Evolutionary conservation across 2,797 vertebrate genomes (phyloP).

Genomic region (Sitta carolinensis): DNA sequence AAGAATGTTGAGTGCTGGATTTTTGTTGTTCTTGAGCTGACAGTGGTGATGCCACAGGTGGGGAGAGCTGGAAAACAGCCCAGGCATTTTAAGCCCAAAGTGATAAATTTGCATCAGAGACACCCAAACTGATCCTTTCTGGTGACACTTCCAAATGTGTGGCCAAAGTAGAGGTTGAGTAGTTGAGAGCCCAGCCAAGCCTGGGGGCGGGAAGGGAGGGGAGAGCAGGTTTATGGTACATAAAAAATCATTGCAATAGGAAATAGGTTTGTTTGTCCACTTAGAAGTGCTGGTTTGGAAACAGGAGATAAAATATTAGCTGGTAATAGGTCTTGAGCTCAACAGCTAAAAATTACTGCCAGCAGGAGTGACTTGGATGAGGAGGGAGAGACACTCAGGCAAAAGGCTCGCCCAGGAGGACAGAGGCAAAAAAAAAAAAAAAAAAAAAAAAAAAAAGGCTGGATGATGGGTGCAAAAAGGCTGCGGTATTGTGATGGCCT

Average conservation of each 20-base stretch:
- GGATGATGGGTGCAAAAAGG: background rate
- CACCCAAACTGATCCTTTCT: background rate
- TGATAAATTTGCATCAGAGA: background rate
- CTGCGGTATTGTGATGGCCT: fast-evolving
- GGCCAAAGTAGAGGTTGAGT: background rate
- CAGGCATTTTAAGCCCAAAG: background rate
- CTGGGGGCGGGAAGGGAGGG: background rate
- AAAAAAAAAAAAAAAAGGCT: background rate
- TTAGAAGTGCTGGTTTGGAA: background rate
- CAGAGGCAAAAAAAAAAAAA: background rate
- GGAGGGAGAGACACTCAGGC: background rate
- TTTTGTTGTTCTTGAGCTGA: background rate
- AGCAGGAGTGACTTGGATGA: background rate
- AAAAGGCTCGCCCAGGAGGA: background rate
- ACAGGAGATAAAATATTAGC: background rate
- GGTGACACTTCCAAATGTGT: background rate
- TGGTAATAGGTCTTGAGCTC: background rate
- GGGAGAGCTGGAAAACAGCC: background rate
- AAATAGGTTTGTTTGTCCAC: background rate
- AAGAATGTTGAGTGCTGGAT: background rate
- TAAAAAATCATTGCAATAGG: background rate
- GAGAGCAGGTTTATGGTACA: background rate
- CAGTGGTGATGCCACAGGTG: background rate
- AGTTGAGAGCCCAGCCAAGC: background rate
- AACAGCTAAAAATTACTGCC: background rate